Base-by-base conservation (phyloP, 1,140 invertebrate genomes). In the Gonatopus flavifemur region DNA sequence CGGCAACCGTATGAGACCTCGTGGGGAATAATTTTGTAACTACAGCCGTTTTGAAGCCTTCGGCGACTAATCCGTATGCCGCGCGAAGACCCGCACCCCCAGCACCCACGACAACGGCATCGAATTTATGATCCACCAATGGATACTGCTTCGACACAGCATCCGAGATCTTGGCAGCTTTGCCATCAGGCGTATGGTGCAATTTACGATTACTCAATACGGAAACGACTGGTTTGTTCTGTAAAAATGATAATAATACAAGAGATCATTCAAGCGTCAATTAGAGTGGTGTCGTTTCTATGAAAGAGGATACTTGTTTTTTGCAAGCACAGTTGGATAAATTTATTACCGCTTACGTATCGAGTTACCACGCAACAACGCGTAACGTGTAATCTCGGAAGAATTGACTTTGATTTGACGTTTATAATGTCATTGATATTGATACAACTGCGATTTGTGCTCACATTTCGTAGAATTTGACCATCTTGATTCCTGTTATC, bases 11-110 rank as follows among this genome's bases (percentile, higher is more conserved):
- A 71, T 98, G 96, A 37, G 94, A 97, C 49, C 93, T 81, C 1
- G 93, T 99, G 0, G 97, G 97, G 71, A 99, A 99, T 16, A 99
- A 72, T 80, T 99, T 99, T n/a, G 95, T 97, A 30, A 99, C 86
- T 19, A 98, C 95, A 25, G 97, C 97, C 7, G 95, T 98, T 66
- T 92, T 93, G 66, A 98, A 98, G 10, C 97, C 97, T 74, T 96
- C 90, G 58, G 93, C 90, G 1, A 96, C 94, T 16, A 99, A 81
- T 50, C 96, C 95, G 78, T 97, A 98, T 2, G 96, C 96, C 20
- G 96, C 96, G 52, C 96, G 82, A 0, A 99, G 79, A 22, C 97
- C 97, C n/a, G 97, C 94, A 16, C 97, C 97, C 49, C 96, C 97
- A 25, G 96, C 97, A 24, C 97, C 97, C 52, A 99, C 94, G 2